These are phyloP conservation scores for Enteromius thamalakanensis DNA, from an alignment of 2,797 vertebrate species.

Conservation along the genomic window DNA sequence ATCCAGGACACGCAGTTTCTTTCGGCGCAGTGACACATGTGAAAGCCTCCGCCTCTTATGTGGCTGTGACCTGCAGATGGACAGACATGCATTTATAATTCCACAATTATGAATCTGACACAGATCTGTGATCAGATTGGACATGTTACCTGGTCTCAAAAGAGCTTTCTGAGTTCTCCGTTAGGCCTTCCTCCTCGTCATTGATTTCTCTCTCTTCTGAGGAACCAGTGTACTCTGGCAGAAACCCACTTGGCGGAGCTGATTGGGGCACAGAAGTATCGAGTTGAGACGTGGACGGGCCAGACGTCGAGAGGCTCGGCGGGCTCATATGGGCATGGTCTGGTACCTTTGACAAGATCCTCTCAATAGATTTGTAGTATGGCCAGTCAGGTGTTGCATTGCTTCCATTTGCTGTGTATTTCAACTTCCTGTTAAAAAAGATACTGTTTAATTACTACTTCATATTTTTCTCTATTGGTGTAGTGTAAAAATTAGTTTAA, in stretches of 20 bases:
- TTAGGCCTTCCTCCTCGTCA: conserved; percentile 86
- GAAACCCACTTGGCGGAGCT: conserved; percentile 84
- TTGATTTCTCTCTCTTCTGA: conserved; percentile 90
- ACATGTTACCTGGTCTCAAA: conserved; percentile 81
- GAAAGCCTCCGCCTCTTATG: conserved; percentile 81
- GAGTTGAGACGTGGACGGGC: conserved; percentile 85
- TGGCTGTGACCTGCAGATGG: conserved; percentile 70
- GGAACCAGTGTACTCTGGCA: conserved; percentile 90
- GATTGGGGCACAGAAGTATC: conserved; percentile 84
- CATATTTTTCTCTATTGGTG: not conserved
- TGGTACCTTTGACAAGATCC: conserved; percentile 91
- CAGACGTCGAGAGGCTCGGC: conserved; percentile 83
- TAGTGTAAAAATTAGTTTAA: not conserved
- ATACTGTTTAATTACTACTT: not conserved
- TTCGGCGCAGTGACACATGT: conserved; percentile 80
- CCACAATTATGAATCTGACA: not conserved
- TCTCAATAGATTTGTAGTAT: conserved; percentile 94
- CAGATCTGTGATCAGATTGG: not conserved
- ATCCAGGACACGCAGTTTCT: conserved; percentile 91
- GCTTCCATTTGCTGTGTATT: conserved; percentile 84
- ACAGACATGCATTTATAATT: conserved; percentile 7
- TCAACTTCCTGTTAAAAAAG: conserved; percentile 85
- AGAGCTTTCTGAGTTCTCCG: conserved; percentile 88
- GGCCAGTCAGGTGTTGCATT: conserved; percentile 90
- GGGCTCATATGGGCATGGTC: conserved; percentile 84